Evolutionary conservation across 2,888 invertebrate species (phyloP), one percentile per base, ranked within the genome.

Genomic region (Molorchus minor): DNA sequence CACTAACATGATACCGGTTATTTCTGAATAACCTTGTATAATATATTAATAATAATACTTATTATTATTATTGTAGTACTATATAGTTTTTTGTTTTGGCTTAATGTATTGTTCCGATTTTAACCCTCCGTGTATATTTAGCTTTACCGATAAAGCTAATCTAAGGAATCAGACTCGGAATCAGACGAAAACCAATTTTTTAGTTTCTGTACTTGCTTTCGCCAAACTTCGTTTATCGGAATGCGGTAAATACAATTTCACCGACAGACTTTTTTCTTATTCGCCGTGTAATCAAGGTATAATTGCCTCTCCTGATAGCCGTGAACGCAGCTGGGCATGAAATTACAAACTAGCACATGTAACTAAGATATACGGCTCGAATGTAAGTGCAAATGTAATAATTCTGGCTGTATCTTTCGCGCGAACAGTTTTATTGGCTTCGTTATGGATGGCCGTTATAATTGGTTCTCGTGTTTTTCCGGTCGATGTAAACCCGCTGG

Each of bases 371-470:
- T 73, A 73, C 71, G 72, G 71, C 61, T 61, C 68, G 65, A 71
- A 74, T 75, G 74, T 74, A 75, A 75, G 76, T 75, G 74, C 73
- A 75, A 75, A 77, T 75, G 74, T 75, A 73, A 75, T 76, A 77
- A 72, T 76, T 75, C 67, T 68, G 62, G 71, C 72, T 71, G 75
- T 73, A 76, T 75, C 74, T 75, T 75, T 72, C 72, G 70, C 70
- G 73, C 61, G 70, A 73, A 71, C 73, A 72, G 74, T 73, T 76
- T 76, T 75, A 77, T 77, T 72, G 73, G 74, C 61, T 61, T 58
- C 65, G 71, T 75, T 75, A 76, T 75, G 71, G 74, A 76, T 77
- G 76, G 67, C 73, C 64, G 66, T 74, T 72, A 72, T 75, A 75
- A 75, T 75, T 75, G 74, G 71, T 71, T 75, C 72, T 70, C 68